These are phyloP conservation scores for Stegostoma tigrinum DNA, from an alignment of 2,113 vertebrate species.

Conservation along the genomic window DNA sequence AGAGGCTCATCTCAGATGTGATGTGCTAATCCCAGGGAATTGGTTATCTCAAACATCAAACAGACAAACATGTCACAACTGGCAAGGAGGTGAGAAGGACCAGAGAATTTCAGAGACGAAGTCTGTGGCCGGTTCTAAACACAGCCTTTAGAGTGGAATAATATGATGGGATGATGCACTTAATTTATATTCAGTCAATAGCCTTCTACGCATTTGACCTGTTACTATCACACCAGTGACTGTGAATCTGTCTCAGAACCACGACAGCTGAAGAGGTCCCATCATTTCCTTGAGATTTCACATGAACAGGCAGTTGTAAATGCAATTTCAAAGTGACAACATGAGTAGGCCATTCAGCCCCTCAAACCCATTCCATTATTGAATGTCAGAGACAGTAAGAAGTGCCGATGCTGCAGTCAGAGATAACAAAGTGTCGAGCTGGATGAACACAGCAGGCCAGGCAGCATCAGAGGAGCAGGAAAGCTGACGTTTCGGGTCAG, in stretches of 20 bases:
- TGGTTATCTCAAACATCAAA: background rate
- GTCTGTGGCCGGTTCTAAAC: background rate
- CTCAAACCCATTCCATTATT: background rate
- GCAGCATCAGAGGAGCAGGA: too few relatives aligned
- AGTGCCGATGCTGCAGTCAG: background rate
- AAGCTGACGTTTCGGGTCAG: too few relatives aligned
- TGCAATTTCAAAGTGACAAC: background rate
- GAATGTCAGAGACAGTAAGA: background rate
- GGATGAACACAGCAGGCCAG: too few relatives aligned
- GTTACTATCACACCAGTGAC: background rate
- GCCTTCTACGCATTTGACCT: background rate
- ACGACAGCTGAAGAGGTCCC: background rate
- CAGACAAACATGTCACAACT: background rate
- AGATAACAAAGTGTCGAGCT: background rate
- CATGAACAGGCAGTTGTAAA: background rate
- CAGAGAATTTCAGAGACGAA: background rate
- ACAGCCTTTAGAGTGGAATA: background rate
- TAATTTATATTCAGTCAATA: background rate
- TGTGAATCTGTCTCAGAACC: background rate
- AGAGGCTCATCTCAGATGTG: background rate
- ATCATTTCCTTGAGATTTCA: background rate
- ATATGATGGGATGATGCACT: background rate
- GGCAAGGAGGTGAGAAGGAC: background rate
- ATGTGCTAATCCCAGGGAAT: background rate
- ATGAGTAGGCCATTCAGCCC: background rate